A percentile compares a stretch with the other conserved stretches of the same genome.
Evolutionary conservation across 2,797 vertebrate species (phyloP).

Genomic region (Gallirallus australis): DNA sequence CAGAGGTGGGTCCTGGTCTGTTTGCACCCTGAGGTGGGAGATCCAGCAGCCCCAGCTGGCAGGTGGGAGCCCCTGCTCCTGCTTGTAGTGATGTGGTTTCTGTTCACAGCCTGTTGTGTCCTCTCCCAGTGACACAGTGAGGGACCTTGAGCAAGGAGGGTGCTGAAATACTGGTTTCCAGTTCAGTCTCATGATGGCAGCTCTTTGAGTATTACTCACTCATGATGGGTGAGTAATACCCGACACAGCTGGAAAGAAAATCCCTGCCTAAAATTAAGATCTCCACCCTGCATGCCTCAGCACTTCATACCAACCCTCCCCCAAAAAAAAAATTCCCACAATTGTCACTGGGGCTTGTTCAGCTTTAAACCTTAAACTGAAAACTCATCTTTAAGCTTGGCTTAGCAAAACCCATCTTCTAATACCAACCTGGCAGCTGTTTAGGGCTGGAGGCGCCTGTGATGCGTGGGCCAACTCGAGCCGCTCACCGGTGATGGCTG

Average conservation of each 20-base stretch:
- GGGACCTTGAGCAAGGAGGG: neutral
- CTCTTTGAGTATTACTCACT: neutral
- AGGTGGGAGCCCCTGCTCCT: rapidly evolving
- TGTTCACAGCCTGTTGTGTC: neutral
- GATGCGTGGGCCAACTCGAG: rapidly evolving
- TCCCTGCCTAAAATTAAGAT: neutral
- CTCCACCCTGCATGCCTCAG: neutral
- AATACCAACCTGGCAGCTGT: neutral
- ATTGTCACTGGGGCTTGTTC: neutral
- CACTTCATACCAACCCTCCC: neutral
- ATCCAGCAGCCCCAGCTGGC: neutral
- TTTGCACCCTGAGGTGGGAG: neutral
- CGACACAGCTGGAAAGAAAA: neutral
- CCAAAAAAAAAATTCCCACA: neutral
- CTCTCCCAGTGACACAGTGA: neutral
- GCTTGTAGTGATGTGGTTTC: rapidly evolving
- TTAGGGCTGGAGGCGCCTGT: neutral
- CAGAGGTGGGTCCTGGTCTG: neutral
- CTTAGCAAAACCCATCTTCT: neutral
- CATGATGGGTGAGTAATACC: neutral
- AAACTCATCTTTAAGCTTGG: no score
- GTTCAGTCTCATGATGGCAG: neutral
- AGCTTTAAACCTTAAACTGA: no score
- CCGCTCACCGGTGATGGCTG: rapidly evolving
- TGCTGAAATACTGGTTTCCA: slow-evolving; percentile 22